A percentile compares a stretch with the other conserved stretches of the same genome.
Evolutionary conservation across 2,113 vertebrate species (phyloP).

Genomic region (Ceyx margarethae): DNA sequence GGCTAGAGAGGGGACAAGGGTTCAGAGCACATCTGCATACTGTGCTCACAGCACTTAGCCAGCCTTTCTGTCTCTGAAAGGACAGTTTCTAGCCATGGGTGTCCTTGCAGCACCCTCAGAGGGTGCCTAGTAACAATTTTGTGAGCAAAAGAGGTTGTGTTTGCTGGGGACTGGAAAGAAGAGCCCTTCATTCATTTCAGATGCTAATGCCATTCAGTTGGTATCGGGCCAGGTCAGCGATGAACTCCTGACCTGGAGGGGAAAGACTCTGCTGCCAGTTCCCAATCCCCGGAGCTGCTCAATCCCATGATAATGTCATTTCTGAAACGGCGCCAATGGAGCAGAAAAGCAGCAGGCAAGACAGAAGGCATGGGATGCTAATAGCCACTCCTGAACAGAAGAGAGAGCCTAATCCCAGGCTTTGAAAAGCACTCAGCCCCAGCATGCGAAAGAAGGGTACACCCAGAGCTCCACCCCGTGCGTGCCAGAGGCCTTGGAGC

Average conservation of each 20-base stretch:
- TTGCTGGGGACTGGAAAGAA: neutral
- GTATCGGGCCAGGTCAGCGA: neutral
- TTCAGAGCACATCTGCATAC: neutral
- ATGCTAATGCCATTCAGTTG: conserved; percentile 20
- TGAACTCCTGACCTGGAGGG: conserved; percentile 43
- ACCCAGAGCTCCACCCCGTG: neutral
- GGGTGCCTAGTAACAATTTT: neutral
- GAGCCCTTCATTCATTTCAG: neutral
- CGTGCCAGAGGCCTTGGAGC: conserved; percentile 14
- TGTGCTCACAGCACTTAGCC: neutral
- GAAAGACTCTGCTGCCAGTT: neutral
- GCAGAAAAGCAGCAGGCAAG: conserved; percentile 61
- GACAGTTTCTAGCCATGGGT: neutral
- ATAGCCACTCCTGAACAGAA: conserved; percentile 50
- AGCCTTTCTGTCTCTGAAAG: neutral
- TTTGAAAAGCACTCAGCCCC: conserved; percentile 48
- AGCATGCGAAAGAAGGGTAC: conserved; percentile 12
- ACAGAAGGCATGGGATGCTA: conserved; percentile 60
- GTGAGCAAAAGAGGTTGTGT: neutral
- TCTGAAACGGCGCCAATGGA: conserved; percentile 49
- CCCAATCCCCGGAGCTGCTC: conserved; percentile 28
- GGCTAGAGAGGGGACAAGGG: neutral
- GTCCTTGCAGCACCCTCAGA: neutral
- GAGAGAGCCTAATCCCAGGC: conserved; percentile 37
- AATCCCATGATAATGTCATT: conserved; percentile 58